Evolutionary conservation across 2,113 vertebrate genomes (phyloP).

Genomic region (Otolemur garnettii): DNA sequence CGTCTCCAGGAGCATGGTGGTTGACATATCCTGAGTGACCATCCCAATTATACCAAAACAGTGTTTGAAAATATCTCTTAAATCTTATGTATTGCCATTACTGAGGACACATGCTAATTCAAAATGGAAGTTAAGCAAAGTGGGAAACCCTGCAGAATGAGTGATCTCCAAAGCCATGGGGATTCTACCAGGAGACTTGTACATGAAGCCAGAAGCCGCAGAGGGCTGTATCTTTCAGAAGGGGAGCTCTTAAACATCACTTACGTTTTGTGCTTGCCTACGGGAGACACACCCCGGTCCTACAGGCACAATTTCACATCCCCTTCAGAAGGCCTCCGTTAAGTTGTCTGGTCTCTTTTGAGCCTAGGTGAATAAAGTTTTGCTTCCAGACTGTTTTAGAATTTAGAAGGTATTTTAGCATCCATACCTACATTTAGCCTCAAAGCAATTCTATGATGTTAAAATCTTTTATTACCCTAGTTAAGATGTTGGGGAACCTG

Average conservation of each 20-base stretch:
- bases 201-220: background rate
- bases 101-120: background rate
- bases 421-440: slow-evolving; percentile 16
- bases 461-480: slow-evolving; percentile 23
- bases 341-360: background rate
- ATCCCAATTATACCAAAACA: slow-evolving; percentile 28
- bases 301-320: background rate
- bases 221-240: background rate
- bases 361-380: background rate
- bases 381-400: background rate
- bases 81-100: slow-evolving; percentile 42
- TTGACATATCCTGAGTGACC: background rate
- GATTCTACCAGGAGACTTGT: background rate
- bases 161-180: background rate
- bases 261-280: fast-evolving
- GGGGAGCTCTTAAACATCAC: background rate
- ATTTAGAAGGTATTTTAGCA: background rate
- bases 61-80: slow-evolving; percentile 39
- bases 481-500: background rate
- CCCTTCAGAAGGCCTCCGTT: background rate
- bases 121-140: slow-evolving; percentile 10
- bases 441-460: background rate
- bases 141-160: background rate
- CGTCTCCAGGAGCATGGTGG: background rate
- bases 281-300: background rate